Conservation (phyloP, 2,113 vertebrate species). For the Passer montanus region DNA sequence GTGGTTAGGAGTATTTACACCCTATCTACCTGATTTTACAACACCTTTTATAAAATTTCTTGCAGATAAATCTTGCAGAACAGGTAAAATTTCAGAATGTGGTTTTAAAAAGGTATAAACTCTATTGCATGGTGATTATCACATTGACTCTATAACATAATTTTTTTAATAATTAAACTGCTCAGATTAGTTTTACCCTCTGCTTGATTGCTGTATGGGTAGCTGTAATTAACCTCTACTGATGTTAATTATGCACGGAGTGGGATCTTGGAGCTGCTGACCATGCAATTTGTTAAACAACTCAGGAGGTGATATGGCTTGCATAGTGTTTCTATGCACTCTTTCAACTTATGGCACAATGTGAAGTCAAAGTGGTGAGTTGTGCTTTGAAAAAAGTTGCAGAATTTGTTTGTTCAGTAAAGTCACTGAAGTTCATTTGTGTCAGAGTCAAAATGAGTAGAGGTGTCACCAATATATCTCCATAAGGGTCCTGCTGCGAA, state of each 20-base stretch:
- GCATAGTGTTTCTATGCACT: neutral
- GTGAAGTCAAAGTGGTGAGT: neutral
- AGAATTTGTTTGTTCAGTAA: neutral
- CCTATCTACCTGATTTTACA: neutral
- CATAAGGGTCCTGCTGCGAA: accelerated
- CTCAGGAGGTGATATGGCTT: neutral
- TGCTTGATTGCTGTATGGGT: conserved; percentile 28
- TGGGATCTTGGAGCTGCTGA: conserved; percentile 50
- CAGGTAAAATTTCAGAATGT: neutral
- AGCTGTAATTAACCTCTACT: conserved; percentile 69
- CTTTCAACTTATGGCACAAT: neutral
- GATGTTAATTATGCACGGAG: conserved; percentile 57
- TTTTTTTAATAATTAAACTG: conserved; percentile 50
- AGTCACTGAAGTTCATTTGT: neutral
- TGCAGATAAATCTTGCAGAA: neutral
- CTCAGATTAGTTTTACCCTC: conserved; percentile 32
- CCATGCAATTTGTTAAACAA: neutral
- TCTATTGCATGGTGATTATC: neutral
- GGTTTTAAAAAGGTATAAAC: neutral
- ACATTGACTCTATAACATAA: neutral
- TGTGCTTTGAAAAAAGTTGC: neutral
- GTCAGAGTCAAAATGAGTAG: neutral
- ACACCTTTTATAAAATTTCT: neutral
- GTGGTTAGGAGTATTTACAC: neutral
- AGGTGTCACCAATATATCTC: neutral